A percentile compares a stretch with the other conserved stretches of the same genome.
phyloP scores from a whole-genome alignment of 2,888 invertebrate species.

The Nebria salina region DNA sequence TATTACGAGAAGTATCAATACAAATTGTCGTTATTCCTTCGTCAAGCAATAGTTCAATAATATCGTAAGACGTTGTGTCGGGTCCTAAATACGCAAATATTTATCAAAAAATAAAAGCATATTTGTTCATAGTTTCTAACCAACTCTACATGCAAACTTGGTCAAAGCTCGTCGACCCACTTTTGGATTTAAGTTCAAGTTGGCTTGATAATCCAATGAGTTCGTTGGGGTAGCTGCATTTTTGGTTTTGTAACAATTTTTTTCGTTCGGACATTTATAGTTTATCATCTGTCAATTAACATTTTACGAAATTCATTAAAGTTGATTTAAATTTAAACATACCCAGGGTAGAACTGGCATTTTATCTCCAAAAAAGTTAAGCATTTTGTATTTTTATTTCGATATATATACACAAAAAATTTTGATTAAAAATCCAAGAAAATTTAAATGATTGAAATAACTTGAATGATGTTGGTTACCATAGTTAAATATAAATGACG shows the following conservation, averaged over 20 bases:
- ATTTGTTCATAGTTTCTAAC: slow-evolving; percentile 55
- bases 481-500: background rate
- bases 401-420: slow-evolving; percentile 6
- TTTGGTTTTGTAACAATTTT: slow-evolving; percentile 57
- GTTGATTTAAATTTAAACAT: slow-evolving; percentile 35
- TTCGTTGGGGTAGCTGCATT: slow-evolving; percentile 64
- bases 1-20: slow-evolving; percentile 62
- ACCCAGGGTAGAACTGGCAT: slow-evolving; percentile 59
- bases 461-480: background rate
- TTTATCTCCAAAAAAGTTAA: slow-evolving; percentile 33
- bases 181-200: slow-evolving; percentile 62
- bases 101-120: background rate
- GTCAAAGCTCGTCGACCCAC: slow-evolving; percentile 66
- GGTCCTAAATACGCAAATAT: slow-evolving; percentile 48
- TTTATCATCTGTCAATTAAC: slow-evolving; percentile 57
- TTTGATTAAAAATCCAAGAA: slow-evolving; percentile 9
- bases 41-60: slow-evolving; percentile 64
- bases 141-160: slow-evolving; percentile 67
- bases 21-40: slow-evolving; percentile 67
- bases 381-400: slow-evolving; percentile 20
- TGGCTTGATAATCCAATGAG: slow-evolving; percentile 65
- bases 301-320: slow-evolving; percentile 18
- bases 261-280: slow-evolving; percentile 51
- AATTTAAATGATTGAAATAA: background rate
- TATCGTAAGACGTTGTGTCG: slow-evolving; percentile 52